Percentiles rank a stretch among this genome's conserved stretches.
phyloP scores from a whole-genome alignment of 2,113 vertebrate genomes.

The Corythornis cristatus region DNA sequence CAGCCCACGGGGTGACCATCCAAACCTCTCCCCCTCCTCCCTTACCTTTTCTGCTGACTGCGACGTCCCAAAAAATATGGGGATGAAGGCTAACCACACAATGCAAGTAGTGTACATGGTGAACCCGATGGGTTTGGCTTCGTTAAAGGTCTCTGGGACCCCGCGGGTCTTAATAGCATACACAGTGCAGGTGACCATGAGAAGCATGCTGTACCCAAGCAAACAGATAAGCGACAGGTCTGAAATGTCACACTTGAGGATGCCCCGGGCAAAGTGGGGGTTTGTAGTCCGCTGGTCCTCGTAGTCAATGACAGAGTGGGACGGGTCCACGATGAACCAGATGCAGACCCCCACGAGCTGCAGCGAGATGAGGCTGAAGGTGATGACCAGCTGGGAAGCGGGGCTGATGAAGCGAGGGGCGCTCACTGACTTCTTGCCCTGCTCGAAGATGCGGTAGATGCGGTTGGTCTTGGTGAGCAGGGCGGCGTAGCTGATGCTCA shows the following conservation, averaged over 20 bases:
- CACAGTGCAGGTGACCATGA: conserved; percentile 98
- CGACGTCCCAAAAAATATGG: conserved; percentile 96
- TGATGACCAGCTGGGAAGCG: conserved; percentile 93
- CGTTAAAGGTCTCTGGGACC: conserved; percentile 96
- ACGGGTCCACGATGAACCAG: conserved; percentile 95
- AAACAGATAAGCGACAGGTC: conserved; percentile 97
- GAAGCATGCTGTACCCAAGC: conserved; percentile 96
- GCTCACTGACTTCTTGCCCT: conserved; percentile 94
- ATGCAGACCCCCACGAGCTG: conserved; percentile 94
- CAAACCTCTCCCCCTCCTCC: neutral
- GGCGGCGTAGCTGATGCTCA: conserved; percentile 96
- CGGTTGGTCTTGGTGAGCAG: conserved; percentile 97
- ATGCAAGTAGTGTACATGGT: conserved; percentile 99
- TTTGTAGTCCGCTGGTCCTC: conserved; percentile 94
- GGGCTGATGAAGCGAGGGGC: conserved; percentile 94
- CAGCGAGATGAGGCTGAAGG: conserved; percentile 94
- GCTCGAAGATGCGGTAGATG: conserved; percentile 97
- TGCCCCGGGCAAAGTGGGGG: conserved; percentile 86
- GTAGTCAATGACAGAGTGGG: conserved; percentile 93
- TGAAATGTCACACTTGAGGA: conserved; percentile 91
- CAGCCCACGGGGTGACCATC: neutral
- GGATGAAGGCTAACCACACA: conserved; percentile 97
- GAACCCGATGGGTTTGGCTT: conserved; percentile 98
- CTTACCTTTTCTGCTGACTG: conserved; percentile 88
- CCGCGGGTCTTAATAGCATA: conserved; percentile 96